Conservation (phyloP, 2,888 invertebrate genomes). For the Apomyelois bistriatella region DNA sequence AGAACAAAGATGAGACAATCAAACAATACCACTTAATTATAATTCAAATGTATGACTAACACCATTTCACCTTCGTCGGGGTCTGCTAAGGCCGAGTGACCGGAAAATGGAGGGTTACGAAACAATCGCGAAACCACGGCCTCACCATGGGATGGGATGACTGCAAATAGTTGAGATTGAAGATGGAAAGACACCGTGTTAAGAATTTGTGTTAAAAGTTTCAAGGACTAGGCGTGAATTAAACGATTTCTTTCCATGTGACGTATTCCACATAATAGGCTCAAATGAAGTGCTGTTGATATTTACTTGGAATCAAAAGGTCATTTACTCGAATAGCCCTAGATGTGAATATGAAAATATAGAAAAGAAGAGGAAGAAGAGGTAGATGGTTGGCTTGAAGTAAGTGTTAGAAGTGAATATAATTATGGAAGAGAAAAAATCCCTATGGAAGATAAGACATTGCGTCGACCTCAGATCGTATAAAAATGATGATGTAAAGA, state of each 20-base stretch:
- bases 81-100: slow-evolving; percentile 19
- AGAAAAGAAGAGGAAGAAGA: too few species aligned
- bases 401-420: too few species aligned
- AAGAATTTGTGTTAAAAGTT: background rate
- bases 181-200: background rate
- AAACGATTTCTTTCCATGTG: background rate
- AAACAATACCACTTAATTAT: slow-evolving; percentile 14
- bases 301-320: too few species aligned
- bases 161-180: slow-evolving; percentile 5
- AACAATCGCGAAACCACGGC: slow-evolving; percentile 3
- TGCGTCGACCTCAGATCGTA: too few species aligned
- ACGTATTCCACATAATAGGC: background rate
- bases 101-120: slow-evolving; percentile 23
- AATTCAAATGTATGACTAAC: slow-evolving; percentile 19
- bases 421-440: too few species aligned
- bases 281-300: background rate
- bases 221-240: background rate
- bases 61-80: slow-evolving; percentile 21
- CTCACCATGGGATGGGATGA: slow-evolving; percentile 5
- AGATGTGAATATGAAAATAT: too few species aligned
- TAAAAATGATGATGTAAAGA: too few species aligned
- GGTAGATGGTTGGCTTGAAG: too few species aligned
- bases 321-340: too few species aligned
- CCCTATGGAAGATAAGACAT: too few species aligned
- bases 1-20: slow-evolving; percentile 6